Conservation (phyloP, 2,797 vertebrate species). For the Sebastes aleutianus region DNA sequence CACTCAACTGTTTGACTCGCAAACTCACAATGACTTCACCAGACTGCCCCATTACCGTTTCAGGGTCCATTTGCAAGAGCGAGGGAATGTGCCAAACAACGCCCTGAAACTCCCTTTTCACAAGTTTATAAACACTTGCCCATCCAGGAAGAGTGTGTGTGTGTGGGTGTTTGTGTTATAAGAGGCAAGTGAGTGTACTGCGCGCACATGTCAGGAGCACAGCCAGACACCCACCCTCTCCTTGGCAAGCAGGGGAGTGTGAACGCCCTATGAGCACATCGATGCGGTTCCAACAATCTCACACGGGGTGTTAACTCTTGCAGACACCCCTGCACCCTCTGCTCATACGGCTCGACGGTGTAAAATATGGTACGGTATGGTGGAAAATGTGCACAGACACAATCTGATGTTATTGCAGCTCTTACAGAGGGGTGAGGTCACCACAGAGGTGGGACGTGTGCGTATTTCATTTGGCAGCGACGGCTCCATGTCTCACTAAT, state of each 20-base stretch:
- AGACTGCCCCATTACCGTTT: conserved; percentile 15
- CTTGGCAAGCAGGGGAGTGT: conserved; percentile 58
- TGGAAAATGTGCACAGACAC: neutral
- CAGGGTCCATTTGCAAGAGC: conserved; percentile 38
- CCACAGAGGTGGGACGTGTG: conserved; percentile 7
- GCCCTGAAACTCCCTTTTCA: conserved; percentile 28
- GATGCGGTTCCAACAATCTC: conserved; percentile 36
- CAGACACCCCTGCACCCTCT: neutral
- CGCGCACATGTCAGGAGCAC: conserved; percentile 56
- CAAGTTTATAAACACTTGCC: conserved; percentile 18
- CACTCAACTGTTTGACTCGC: neutral
- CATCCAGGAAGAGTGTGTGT: conserved; percentile 25
- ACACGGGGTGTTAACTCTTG: conserved; percentile 50
- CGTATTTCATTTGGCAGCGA: conserved; percentile 52
- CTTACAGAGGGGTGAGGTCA: conserved; percentile 48
- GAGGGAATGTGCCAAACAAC: conserved; percentile 27
- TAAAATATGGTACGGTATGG: neutral
- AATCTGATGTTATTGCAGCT: conserved; percentile 8
- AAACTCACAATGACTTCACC: neutral
- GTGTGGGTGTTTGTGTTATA: conserved; percentile 40
- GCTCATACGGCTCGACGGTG: neutral
- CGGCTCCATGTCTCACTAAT: conserved; percentile 30
- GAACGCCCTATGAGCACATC: conserved; percentile 76
- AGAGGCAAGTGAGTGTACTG: conserved; percentile 46
- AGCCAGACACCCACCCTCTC: conserved; percentile 72